Conservation (phyloP, 2,113 vertebrate species). For the Aegithalos caudatus region DNA sequence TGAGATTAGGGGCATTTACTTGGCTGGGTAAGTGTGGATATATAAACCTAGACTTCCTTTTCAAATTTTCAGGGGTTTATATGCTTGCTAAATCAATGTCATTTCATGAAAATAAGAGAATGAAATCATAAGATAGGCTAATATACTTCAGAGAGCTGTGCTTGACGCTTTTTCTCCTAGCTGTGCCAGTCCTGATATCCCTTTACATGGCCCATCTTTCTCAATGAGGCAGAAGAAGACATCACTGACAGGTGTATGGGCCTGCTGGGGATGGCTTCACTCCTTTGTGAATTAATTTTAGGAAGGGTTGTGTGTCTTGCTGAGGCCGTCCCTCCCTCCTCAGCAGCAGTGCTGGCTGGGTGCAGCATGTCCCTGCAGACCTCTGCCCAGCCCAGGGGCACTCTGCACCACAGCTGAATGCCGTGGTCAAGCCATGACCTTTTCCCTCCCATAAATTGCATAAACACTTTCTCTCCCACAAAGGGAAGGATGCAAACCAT, state of each 20-base stretch:
- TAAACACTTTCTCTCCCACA: neutral
- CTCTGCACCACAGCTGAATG: neutral
- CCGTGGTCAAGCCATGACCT: neutral
- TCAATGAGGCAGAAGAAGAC: neutral
- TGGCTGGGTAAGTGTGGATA: neutral
- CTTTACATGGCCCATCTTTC: neutral
- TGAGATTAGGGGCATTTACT: neutral
- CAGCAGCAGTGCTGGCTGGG: neutral
- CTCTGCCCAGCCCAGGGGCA: accelerated
- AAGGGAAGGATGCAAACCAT: neutral
- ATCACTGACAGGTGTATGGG: neutral
- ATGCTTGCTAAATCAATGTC: neutral
- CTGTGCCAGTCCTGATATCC: neutral
- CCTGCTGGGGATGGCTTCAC: neutral
- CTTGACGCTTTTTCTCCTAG: neutral
- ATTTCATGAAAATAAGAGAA: neutral
- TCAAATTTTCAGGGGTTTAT: neutral
- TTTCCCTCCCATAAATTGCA: neutral
- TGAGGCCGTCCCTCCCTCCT: neutral
- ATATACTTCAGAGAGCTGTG: neutral
- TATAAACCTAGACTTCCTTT: neutral
- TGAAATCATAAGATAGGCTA: neutral
- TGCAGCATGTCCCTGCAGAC: neutral
- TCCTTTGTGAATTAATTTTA: neutral
- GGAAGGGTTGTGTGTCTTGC: neutral